Evolutionary conservation across 2,888 invertebrate species (phyloP).

Genomic region (Thecocarcelia acutangulata): DNA sequence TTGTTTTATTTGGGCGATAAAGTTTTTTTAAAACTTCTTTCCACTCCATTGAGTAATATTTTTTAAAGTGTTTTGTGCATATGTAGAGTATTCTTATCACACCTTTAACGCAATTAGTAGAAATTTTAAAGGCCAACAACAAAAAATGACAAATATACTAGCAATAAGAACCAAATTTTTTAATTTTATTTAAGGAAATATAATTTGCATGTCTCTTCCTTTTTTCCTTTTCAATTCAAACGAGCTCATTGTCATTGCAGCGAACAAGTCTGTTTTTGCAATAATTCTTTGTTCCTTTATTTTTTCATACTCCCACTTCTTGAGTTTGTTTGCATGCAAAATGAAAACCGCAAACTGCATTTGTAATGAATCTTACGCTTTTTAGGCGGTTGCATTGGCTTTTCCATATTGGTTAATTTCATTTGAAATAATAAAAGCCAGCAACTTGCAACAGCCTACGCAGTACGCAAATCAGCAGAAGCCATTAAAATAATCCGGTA

Average conservation of each 20-base stretch:
- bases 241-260: background rate
- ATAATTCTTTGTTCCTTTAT: conserved; percentile 31
- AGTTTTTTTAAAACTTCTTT: no score
- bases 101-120: conserved; percentile 61
- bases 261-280: conserved; percentile 57
- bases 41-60: no score
- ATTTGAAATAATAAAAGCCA: conserved; percentile 12
- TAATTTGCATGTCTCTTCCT: conserved; percentile 53
- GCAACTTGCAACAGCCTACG: conserved; percentile 58
- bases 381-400: conserved; percentile 52
- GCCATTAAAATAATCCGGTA: conserved; percentile 64
- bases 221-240: conserved; percentile 37
- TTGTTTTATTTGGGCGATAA: no score
- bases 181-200: conserved; percentile 53
- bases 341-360: conserved; percentile 50
- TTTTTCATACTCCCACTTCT: conserved; percentile 61
- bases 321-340: conserved; percentile 48
- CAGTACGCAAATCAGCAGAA: conserved; percentile 60
- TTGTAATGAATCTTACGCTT: conserved; percentile 66
- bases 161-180: background rate
- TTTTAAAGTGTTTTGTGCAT: no score
- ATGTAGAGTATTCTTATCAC: no score
- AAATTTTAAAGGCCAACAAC: conserved; percentile 26
- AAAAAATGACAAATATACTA: background rate
- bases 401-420: conserved; percentile 22